phyloP scores from a whole-genome alignment of 2,888 invertebrate genomes.

The Dromius quadrimaculatus region DNA sequence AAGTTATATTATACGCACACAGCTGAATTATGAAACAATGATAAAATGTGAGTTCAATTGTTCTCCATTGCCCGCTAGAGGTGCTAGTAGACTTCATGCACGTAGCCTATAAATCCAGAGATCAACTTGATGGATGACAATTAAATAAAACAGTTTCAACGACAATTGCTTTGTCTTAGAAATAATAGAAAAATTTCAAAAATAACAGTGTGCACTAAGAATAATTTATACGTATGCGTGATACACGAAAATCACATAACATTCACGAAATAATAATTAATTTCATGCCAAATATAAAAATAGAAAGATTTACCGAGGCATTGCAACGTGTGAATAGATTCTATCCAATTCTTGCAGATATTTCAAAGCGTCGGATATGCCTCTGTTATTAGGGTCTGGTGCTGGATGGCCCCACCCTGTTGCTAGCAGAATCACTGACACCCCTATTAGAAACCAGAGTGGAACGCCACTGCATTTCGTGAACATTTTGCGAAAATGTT shows the following conservation, averaged over 20 bases:
- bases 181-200: no score
- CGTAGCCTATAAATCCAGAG: no score
- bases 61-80: no score
- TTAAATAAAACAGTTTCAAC: no score
- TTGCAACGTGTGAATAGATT: conserved; percentile 75
- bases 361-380: conserved; percentile 76
- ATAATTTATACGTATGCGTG: no score
- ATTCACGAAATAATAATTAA: not conserved
- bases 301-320: conserved; percentile 71
- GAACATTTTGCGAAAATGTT: not conserved
- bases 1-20: no score
- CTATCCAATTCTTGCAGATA: conserved; percentile 77
- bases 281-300: conserved; percentile 26
- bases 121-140: no score
- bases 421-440: conserved; percentile 55
- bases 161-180: no score
- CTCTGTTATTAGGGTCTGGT: conserved; percentile 67
- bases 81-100: no score
- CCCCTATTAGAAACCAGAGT: conserved; percentile 39
- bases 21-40: no score
- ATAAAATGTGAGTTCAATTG: no score
- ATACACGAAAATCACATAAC: not conserved
- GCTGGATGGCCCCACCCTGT: conserved; percentile 65
- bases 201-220: no score
- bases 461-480: conserved; percentile 25